Evolutionary conservation across 2,113 vertebrate genomes (phyloP).

Genomic region (Leucoraja erinaceus): DNA sequence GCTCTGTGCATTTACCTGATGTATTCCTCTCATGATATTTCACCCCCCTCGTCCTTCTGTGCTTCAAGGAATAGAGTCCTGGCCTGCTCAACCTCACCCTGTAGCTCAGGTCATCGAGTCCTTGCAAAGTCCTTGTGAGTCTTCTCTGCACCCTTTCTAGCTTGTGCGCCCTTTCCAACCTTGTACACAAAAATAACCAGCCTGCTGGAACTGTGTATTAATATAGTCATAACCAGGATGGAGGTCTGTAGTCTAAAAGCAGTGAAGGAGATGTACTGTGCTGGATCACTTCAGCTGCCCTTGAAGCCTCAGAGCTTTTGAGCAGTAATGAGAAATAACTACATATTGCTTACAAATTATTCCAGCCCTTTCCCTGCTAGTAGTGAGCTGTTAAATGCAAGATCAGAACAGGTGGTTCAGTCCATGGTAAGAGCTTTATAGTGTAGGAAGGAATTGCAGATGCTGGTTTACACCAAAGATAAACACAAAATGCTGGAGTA

Average conservation of each 20-base stretch:
- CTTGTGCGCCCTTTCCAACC: no score
- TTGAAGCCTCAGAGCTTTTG: background rate
- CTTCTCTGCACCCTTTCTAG: no score
- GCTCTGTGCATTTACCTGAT: no score
- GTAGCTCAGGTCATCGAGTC: no score
- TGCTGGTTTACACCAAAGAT: no score
- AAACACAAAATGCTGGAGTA: no score
- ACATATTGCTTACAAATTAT: background rate
- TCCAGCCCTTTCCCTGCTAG: background rate
- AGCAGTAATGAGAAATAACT: background rate
- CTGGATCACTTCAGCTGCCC: background rate
- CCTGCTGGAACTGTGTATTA: background rate
- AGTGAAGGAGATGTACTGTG: background rate
- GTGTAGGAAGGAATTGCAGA: no score
- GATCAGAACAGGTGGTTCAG: background rate
- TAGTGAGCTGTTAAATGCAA: background rate
- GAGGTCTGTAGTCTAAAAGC: background rate
- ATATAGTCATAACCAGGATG: background rate
- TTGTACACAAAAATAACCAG: background rate
- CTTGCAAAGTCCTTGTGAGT: no score
- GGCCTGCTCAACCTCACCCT: no score
- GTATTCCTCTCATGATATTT: no score
- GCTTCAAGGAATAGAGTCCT: no score
- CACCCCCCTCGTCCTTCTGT: no score
- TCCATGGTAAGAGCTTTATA: background rate